A percentile compares a stretch with the other conserved stretches of the same genome.
Conservation (phyloP, 2,113 vertebrate genomes). For the Tupaia chinensis region DNA sequence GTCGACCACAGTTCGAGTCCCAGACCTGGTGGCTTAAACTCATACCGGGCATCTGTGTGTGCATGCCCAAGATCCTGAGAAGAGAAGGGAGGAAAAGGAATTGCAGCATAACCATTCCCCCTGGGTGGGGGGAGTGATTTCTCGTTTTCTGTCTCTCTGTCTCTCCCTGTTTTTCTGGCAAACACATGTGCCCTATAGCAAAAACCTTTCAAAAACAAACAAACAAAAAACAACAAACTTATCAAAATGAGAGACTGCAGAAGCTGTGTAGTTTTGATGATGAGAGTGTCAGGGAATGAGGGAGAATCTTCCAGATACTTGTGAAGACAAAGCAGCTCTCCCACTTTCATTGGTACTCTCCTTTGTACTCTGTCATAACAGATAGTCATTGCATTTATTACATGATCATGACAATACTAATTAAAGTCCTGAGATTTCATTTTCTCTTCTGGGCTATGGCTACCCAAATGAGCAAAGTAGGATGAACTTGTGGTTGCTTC, state of each 20-base stretch:
- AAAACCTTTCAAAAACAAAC: no score
- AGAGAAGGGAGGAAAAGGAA: no score
- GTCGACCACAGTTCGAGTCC: no score
- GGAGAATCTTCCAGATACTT: background rate
- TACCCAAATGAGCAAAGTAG: background rate
- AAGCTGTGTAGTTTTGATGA: slow-evolving; percentile 24
- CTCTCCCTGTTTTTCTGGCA: no score
- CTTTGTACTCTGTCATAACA: background rate
- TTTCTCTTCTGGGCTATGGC: background rate
- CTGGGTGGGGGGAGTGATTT: no score
- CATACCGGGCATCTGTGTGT: no score
- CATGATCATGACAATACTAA: slow-evolving; percentile 3
- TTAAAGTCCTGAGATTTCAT: background rate
- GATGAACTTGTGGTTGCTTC: background rate
- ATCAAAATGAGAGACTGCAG: background rate
- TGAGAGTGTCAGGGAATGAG: background rate
- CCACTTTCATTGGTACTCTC: background rate
- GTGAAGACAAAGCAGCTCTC: slow-evolving; percentile 2
- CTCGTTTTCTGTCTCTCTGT: no score
- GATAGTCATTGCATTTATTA: background rate
- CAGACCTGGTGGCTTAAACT: no score
- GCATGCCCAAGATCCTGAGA: no score
- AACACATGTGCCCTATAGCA: no score
- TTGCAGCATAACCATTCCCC: no score
- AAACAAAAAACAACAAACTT: background rate